A percentile compares a stretch with the other conserved stretches of the same genome.
These are phyloP conservation scores for Octonoba sinensis DNA, from an alignment of 2,888 invertebrate genomes.

Conservation along the genomic window DNA sequence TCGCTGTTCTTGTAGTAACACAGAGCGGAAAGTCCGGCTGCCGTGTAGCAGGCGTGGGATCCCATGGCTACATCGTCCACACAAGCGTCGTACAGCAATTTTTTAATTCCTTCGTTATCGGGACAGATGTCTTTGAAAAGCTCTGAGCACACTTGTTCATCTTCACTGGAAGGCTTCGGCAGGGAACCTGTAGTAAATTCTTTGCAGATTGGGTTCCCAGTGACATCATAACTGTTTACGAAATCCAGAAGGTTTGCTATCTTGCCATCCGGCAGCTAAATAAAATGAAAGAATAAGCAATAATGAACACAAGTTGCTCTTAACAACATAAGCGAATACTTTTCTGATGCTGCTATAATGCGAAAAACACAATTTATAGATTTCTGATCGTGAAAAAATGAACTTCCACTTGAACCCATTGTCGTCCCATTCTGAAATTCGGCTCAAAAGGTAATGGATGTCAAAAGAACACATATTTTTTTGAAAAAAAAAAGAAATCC, in stretches of 20 bases:
- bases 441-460: no score
- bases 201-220: slow-evolving; percentile 41
- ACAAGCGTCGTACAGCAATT: slow-evolving; percentile 32
- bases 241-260: slow-evolving; percentile 14
- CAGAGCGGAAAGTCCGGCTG: slow-evolving; percentile 30
- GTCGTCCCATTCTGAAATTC: no score
- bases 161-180: not conserved
- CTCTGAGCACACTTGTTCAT: not conserved
- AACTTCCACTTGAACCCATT: no score
- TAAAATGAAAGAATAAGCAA: not conserved
- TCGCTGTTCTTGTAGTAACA: slow-evolving; percentile 19
- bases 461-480: no score
- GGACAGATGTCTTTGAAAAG: slow-evolving; percentile 1
- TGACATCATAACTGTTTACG: slow-evolving; percentile 32
- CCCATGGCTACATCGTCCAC: slow-evolving; percentile 11
- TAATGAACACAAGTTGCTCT: not conserved
- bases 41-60: slow-evolving; percentile 24
- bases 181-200: not conserved
- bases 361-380: no score
- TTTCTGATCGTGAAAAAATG: no score
- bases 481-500: no score
- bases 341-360: no score
- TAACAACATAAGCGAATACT: no score
- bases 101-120: not conserved
- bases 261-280: slow-evolving; percentile 43